A percentile compares a stretch with the other conserved stretches of the same genome.
Evolutionary conservation across 2,888 invertebrate species (phyloP).

Genomic region (Empis livida): DNA sequence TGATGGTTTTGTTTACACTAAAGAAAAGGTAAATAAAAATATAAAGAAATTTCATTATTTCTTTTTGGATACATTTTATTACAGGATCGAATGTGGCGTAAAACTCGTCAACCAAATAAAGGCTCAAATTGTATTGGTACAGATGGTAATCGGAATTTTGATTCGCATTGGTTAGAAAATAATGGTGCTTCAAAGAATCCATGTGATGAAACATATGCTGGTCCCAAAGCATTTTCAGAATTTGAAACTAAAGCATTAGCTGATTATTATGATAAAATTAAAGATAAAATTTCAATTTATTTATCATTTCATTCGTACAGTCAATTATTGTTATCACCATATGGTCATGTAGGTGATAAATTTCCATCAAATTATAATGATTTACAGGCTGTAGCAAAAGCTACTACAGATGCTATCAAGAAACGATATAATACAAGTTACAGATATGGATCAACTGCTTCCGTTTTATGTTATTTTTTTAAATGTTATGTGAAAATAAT

Average conservation of each 20-base stretch:
- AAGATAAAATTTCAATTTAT: slow-evolving; percentile 38
- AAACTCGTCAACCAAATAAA: slow-evolving; percentile 42
- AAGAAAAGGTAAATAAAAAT: slow-evolving; percentile 39
- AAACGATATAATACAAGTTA: slow-evolving; percentile 39
- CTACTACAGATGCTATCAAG: slow-evolving; percentile 39
- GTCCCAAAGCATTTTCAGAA: slow-evolving; percentile 43
- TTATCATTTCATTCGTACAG: slow-evolving; percentile 53
- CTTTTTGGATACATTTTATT: too few relatives aligned
- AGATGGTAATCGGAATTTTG: slow-evolving; percentile 33
- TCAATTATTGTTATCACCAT: slow-evolving; percentile 46
- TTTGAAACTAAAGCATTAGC: slow-evolving; percentile 39
- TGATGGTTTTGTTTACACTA: slow-evolving; percentile 59
- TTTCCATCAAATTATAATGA: slow-evolving; percentile 37
- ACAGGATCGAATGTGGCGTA: slow-evolving; percentile 53
- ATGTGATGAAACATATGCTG: slow-evolving; percentile 38
- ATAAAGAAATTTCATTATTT: too few relatives aligned
- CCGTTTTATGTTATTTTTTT: slow-evolving; percentile 39
- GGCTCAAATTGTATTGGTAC: slow-evolving; percentile 26
- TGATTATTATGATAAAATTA: slow-evolving; percentile 35
- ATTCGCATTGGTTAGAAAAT: slow-evolving; percentile 26
- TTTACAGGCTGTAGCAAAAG: slow-evolving; percentile 37
- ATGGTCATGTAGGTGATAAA: slow-evolving; percentile 36
- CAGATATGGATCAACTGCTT: slow-evolving; percentile 41
- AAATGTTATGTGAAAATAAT: too few relatives aligned
- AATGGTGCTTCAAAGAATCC: slow-evolving; percentile 38